Evolutionary conservation across 1,140 invertebrate genomes (phyloP).

Genomic region (Listronotus oregonensis): DNA sequence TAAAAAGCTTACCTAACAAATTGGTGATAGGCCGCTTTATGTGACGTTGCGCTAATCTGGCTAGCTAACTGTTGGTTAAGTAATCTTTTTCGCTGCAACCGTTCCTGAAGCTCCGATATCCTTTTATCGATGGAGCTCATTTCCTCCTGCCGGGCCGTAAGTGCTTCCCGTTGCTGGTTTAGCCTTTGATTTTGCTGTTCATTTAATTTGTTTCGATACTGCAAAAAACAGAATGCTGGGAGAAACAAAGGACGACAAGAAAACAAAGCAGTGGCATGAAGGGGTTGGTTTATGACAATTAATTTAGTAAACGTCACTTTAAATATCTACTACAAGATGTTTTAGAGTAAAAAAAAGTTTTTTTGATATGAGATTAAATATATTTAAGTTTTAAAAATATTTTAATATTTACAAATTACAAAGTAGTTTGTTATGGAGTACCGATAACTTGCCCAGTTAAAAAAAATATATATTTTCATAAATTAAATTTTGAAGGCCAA

Average conservation of each 20-base stretch:
- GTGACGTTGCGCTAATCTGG: constrained; percentile 64
- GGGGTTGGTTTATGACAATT: too few relatives aligned
- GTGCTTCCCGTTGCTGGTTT: constrained; percentile 81
- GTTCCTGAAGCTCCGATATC: constrained; percentile 90
- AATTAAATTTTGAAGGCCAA: too few relatives aligned
- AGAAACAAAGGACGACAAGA: not conserved
- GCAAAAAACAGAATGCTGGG: constrained; percentile 46
- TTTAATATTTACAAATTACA: too few relatives aligned
- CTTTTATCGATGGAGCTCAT: constrained; percentile 88
- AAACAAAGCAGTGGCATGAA: not conserved
- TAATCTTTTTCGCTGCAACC: constrained; percentile 84
- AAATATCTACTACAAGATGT: too few relatives aligned
- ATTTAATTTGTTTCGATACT: constrained; percentile 96
- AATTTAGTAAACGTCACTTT: too few relatives aligned
- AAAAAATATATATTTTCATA: too few relatives aligned
- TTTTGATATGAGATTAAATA: too few relatives aligned
- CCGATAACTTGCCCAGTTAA: too few relatives aligned
- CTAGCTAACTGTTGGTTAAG: constrained; percentile 84
- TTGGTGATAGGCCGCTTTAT: constrained; percentile 55
- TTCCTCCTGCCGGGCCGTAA: constrained; percentile 86
- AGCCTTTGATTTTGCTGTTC: constrained; percentile 90
- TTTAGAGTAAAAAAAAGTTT: too few relatives aligned
- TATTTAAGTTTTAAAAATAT: too few relatives aligned
- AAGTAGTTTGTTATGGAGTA: too few relatives aligned
- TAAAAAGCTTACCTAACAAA: constrained; percentile 49